A percentile compares a stretch with the other conserved stretches of the same genome.
phyloP scores from a whole-genome alignment of 2,113 vertebrate genomes.

The Psilopogon haemacephalus region DNA sequence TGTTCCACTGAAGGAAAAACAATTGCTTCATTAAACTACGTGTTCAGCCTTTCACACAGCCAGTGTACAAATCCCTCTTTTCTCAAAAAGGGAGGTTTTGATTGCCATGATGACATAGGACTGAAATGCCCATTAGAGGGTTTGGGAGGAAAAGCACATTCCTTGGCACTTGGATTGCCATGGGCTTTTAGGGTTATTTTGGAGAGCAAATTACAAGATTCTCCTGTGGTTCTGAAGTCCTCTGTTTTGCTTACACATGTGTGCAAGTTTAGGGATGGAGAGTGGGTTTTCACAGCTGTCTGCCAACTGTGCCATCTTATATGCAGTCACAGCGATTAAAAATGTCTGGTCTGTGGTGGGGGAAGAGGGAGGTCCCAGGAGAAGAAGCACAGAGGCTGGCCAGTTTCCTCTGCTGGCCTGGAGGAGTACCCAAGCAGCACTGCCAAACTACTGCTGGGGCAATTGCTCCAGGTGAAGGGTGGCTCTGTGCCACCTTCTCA shows the following conservation, averaged over 20 bases:
- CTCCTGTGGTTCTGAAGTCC: neutral
- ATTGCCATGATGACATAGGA: neutral
- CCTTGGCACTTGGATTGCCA: neutral
- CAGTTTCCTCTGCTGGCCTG: neutral
- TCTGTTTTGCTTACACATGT: neutral
- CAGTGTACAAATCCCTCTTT: neutral
- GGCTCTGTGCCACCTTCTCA: rapidly evolving
- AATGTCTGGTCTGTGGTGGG: neutral
- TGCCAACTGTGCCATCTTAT: rapidly evolving
- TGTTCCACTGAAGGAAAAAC: neutral
- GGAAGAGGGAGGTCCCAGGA: neutral
- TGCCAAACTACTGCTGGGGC: neutral
- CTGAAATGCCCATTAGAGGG: neutral
- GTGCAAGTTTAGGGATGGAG: neutral
- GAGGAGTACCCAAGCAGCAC: neutral
- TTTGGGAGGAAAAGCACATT: neutral
- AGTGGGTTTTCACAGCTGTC: constrained; percentile 2
- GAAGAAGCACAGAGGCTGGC: neutral
- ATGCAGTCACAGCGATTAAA: neutral
- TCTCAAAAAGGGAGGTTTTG: neutral
- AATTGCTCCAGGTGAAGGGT: neutral
- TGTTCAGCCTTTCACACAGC: neutral
- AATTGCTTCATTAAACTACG: neutral
- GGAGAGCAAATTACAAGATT: constrained; percentile 22
- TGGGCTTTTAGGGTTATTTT: neutral